Conservation (phyloP, 2,797 vertebrate genomes). For the Tauraco hartlaubi region DNA sequence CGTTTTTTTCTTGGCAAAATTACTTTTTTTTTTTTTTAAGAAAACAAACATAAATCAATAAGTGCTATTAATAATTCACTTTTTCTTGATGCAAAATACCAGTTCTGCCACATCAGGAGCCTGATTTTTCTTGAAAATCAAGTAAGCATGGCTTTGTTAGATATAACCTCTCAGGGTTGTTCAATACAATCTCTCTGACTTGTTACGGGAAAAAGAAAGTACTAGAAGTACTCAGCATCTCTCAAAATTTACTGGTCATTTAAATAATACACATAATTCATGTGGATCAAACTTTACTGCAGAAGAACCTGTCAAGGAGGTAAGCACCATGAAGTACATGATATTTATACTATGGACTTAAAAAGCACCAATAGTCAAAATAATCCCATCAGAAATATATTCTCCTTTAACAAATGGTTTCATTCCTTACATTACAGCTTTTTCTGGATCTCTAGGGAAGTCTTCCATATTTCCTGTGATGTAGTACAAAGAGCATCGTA, state of each 20-base stretch:
- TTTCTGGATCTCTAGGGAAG: slow-evolving; percentile 85
- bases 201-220: neutral
- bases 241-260: neutral
- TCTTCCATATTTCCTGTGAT: slow-evolving; percentile 87
- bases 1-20: neutral
- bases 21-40: neutral
- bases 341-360: neutral
- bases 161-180: neutral
- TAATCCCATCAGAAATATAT: neutral
- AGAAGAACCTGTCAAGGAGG: neutral
- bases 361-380: neutral
- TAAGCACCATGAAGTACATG: neutral
- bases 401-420: neutral
- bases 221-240: neutral
- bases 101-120: neutral
- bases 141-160: neutral
- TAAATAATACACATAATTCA: neutral
- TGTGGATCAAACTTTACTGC: neutral
- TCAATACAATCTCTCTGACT: neutral
- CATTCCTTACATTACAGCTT: slow-evolving; percentile 89
- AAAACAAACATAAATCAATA: neutral
- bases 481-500: slow-evolving; percentile 87
- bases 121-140: neutral
- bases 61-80: neutral
- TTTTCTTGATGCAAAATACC: neutral